Percentiles rank a stretch among this genome's conserved stretches.
These are phyloP conservation scores for Lucifuga dentata DNA, from an alignment of 2,113 vertebrate genomes.

Conservation along the genomic window DNA sequence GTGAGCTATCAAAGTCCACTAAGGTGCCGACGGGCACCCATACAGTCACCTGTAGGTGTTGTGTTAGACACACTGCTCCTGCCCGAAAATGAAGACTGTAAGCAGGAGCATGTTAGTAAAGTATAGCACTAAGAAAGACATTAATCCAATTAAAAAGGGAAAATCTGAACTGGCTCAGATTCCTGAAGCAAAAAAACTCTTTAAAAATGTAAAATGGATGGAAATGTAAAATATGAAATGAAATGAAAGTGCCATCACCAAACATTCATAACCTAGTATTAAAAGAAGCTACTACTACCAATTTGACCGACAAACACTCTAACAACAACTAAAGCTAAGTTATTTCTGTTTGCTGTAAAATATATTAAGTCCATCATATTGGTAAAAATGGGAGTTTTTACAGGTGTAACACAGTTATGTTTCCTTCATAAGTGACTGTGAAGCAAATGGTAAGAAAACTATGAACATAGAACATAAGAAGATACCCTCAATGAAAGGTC, in stretches of 20 bases:
- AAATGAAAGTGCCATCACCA: too few relatives aligned
- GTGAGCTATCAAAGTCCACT: constrained; percentile 89
- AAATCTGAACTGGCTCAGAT: constrained; percentile 8
- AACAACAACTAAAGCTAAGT: not conserved
- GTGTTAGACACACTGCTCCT: constrained; percentile 88
- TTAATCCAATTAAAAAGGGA: not conserved
- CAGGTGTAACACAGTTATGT: too few relatives aligned
- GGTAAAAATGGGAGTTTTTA: too few relatives aligned
- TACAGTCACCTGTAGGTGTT: constrained; percentile 83
- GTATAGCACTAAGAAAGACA: constrained; percentile 75
- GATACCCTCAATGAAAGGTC: not conserved
- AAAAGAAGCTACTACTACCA: not conserved
- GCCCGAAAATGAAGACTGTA: constrained; percentile 87
- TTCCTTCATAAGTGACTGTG: too few relatives aligned
- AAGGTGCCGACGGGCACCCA: constrained; percentile 79
- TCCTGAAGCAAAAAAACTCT: not conserved
- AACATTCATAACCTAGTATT: constrained; percentile 1
- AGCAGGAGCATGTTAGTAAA: constrained; percentile 88
- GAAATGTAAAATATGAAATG: too few relatives aligned
- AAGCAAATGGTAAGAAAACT: too few relatives aligned
- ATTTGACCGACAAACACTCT: not conserved
- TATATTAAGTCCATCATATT: constrained; percentile 1
- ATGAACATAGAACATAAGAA: not conserved
- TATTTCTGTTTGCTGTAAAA: not conserved
- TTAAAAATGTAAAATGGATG: constrained; percentile 15